Evolutionary conservation across 2,797 vertebrate genomes (phyloP), one percentile per base, ranked within the genome.

Genomic region (Acanthis flammea): DNA sequence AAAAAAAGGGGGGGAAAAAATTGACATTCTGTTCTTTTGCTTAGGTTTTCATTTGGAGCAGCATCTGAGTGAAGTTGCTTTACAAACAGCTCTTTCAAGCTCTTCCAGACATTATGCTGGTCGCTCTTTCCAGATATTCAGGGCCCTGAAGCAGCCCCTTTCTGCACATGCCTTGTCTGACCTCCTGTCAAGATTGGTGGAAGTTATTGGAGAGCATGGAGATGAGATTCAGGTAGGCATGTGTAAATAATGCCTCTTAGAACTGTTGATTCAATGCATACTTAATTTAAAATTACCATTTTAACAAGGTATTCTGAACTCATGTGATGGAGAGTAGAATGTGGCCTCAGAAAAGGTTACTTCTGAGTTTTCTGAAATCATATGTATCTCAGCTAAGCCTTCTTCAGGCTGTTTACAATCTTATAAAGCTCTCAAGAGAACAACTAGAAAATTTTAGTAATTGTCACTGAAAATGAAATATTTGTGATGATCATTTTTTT

Each of bases 1-100:
- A 44, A 61, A 75, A 75, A 75, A 51, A 60, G 39, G 6, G 35
- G n/a, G 3, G 5, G 1, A 6, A 44, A 39, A 22, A n/a, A 22
- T 3, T 42, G 4, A 54, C 27, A 8, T 61, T 14, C 25, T 79
- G 0, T 55, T 86, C 54, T 81, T 51, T 94, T 88, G 28, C 63
- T 88, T 92, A 99, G 99, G 99, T 92, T 99, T 99, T 96, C 99
- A 99, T 96, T 97, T 99, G 98, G 99, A 99, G 97, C 99, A 99
- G 73, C 99, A 99, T 97, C 97, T 99, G 94, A 99, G 99, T 77
- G 99, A 99, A 57, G 99, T 99, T 75, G 99, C 99, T 10, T 92
- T 99, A 55, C 99, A 99, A 98, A 99, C 99, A 7, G 99, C 99
- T 30, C 98, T 99, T 14, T 99, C 99, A 88, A 99, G 99, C 97